phyloP scores from a whole-genome alignment of 2,113 vertebrate genomes.

The Notarius lentiginosus region DNA sequence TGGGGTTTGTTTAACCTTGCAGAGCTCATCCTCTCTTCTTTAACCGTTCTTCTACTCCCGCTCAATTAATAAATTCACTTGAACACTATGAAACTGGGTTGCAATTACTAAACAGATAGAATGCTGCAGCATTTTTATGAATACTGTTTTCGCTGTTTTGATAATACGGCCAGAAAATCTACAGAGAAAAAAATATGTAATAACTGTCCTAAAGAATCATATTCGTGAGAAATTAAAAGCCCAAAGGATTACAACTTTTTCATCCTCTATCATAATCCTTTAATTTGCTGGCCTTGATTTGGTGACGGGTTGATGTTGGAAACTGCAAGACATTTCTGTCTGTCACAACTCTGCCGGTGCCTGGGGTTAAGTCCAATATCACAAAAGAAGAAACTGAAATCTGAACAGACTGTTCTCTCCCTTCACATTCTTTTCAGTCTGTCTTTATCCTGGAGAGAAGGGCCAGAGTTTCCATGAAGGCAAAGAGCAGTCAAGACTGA shows the following conservation, averaged over 20 bases:
- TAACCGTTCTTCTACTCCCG: not conserved
- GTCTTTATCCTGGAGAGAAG: conserved; percentile 51
- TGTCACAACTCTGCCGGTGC: too few relatives aligned
- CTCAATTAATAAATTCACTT: not conserved
- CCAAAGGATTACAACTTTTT: not conserved
- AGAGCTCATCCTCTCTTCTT: not conserved
- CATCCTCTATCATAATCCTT: not conserved
- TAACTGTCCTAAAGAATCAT: not conserved
- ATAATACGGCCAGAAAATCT: not conserved
- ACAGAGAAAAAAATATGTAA: not conserved
- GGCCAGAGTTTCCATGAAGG: conserved; percentile 56
- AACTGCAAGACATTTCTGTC: too few relatives aligned
- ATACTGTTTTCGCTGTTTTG: not conserved
- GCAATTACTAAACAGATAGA: not conserved
- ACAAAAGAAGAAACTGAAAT: conserved; percentile 30
- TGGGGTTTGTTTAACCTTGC: not conserved
- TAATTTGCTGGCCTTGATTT: not conserved
- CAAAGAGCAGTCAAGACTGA: conserved; percentile 58
- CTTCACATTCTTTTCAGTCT: conserved; percentile 58
- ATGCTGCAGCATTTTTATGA: not conserved
- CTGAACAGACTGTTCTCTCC: conserved; percentile 48
- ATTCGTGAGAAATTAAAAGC: not conserved
- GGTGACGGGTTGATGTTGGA: too few relatives aligned
- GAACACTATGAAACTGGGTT: not conserved
- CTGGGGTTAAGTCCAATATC: not conserved